phyloP scores from a whole-genome alignment of 2,888 invertebrate species.

The Orgyia antiqua region DNA sequence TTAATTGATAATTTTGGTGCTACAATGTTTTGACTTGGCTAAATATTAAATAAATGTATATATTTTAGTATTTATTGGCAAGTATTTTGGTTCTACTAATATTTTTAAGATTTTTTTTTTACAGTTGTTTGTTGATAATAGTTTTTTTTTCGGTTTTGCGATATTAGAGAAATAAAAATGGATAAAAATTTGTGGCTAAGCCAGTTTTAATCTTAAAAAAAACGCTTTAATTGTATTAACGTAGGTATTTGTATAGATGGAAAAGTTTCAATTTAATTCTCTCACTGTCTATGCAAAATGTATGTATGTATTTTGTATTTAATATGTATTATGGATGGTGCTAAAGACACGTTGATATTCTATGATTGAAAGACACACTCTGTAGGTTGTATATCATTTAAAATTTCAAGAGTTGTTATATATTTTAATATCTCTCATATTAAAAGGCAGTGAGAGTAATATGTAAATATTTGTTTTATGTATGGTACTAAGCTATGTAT shows the following conservation, averaged over 20 bases:
- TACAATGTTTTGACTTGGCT: constrained; percentile 73
- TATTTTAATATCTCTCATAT: constrained; percentile 14
- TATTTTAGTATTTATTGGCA: constrained; percentile 67
- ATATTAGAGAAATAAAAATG: constrained; percentile 16
- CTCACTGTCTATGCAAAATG: constrained; percentile 54
- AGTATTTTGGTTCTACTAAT: constrained; percentile 49
- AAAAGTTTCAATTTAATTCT: constrained; percentile 66
- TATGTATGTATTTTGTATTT: not conserved
- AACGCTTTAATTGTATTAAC: constrained; percentile 61
- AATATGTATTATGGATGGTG: constrained; percentile 44
- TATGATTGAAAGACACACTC: constrained; percentile 29
- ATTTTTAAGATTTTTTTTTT: constrained; percentile 31
- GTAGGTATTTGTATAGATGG: constrained; percentile 63
- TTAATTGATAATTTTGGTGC: constrained; percentile 68
- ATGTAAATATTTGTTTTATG: constrained; percentile 56
- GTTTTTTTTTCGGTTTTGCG: constrained; percentile 25
- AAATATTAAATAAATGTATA: constrained; percentile 67
- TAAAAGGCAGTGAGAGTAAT: constrained; percentile 55
- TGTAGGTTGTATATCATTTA: constrained; percentile 42
- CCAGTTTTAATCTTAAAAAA: constrained; percentile 52
- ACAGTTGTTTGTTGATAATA: constrained; percentile 20
- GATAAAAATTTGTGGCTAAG: constrained; percentile 47
- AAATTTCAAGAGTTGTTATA: constrained; percentile 22
- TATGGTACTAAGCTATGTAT: constrained; percentile 45
- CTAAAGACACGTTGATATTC: constrained; percentile 37